A percentile compares a stretch with the other conserved stretches of the same genome.
Conservation (phyloP, 2,888 invertebrate species). For the Ethmia dodecea region DNA sequence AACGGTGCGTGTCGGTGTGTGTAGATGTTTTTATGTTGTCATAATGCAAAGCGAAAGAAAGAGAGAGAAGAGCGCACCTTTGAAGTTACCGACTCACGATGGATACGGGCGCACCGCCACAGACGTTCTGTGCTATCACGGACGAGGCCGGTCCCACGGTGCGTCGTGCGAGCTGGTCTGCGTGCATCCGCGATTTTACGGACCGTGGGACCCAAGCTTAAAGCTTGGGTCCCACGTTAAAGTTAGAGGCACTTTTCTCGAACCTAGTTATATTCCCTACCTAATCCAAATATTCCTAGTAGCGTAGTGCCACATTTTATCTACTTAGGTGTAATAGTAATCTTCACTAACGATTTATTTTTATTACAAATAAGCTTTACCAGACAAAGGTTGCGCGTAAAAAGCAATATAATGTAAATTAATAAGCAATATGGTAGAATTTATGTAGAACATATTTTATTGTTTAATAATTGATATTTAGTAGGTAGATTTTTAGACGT, state of each 20-base stretch:
- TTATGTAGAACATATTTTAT: constrained; percentile 42
- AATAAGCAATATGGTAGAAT: constrained; percentile 68
- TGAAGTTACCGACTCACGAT: too few species aligned
- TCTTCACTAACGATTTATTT: constrained; percentile 41
- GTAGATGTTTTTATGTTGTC: too few species aligned
- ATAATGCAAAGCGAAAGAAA: too few species aligned
- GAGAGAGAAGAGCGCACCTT: too few species aligned
- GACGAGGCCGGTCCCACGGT: too few species aligned
- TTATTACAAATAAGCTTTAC: constrained; percentile 40
- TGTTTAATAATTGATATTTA: constrained; percentile 35
- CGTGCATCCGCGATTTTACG: too few species aligned
- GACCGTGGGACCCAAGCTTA: too few species aligned
- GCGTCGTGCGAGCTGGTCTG: too few species aligned
- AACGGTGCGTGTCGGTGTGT: too few species aligned
- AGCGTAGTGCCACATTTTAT: constrained; percentile 61
- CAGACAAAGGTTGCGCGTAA: constrained; percentile 58
- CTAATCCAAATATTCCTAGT: constrained; percentile 46
- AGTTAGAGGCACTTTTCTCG: constrained; percentile 43
- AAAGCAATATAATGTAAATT: constrained; percentile 70
- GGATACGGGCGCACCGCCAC: too few species aligned
- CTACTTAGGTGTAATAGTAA: constrained; percentile 37
- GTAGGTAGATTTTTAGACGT: constrained; percentile 58
- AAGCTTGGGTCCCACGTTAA: too few species aligned
- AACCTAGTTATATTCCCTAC: constrained; percentile 42
- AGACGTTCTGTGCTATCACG: too few species aligned